phyloP scores from a whole-genome alignment of 2,888 invertebrate genomes.

The Cyclophora albipunctata region DNA sequence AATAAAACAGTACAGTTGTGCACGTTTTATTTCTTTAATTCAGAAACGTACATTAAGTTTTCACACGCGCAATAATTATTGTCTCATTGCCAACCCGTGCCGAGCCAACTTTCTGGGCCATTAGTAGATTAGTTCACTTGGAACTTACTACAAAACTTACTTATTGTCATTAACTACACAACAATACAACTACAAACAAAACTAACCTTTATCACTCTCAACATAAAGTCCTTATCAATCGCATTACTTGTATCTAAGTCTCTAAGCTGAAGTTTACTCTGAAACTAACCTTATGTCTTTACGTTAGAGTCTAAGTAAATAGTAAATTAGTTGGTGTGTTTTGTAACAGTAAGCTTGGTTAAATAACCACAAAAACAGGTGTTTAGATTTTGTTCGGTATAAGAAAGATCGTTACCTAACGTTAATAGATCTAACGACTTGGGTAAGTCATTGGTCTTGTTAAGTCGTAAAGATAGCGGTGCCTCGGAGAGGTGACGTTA shows the following conservation, averaged over 20 bases:
- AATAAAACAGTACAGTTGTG: no score
- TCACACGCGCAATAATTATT: conserved; percentile 28
- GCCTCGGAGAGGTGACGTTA: no score
- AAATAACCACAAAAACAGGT: conserved; percentile 23
- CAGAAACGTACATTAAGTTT: conserved; percentile 5
- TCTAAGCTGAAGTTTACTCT: no score
- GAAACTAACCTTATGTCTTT: background rate
- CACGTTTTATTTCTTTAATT: no score
- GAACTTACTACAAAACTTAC: conserved; percentile 36
- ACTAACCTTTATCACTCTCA: background rate
- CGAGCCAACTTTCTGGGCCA: conserved; percentile 41
- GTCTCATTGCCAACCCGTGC: conserved; percentile 31
- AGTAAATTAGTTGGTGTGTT: background rate
- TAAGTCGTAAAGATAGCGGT: no score
- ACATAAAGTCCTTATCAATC: background rate
- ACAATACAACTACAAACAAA: background rate
- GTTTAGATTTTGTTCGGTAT: conserved; percentile 18
- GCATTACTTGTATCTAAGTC: no score
- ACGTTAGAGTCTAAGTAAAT: background rate
- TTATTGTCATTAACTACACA: conserved; percentile 31
- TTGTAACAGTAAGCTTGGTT: background rate
- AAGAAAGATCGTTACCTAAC: conserved; percentile 7
- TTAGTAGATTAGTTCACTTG: conserved; percentile 56
- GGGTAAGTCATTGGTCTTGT: no score
- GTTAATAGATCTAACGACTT: no score